Conservation (phyloP, 2,113 vertebrate genomes). For the Oryzias curvinotus region DNA sequence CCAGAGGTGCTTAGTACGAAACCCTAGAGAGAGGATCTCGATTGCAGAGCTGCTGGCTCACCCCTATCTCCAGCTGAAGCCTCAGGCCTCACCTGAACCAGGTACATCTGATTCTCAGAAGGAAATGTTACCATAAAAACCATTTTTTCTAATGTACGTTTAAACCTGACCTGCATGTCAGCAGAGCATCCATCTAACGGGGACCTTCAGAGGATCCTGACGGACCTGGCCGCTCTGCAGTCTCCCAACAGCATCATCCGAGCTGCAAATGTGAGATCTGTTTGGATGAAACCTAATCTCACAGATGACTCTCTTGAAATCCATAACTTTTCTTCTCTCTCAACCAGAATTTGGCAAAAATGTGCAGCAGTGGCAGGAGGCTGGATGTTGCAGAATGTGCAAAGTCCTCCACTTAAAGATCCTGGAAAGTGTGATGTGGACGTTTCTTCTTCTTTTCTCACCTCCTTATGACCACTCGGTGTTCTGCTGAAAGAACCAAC, state of each 20-base stretch:
- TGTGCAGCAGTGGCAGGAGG: conserved; percentile 76
- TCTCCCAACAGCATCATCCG: conserved; percentile 93
- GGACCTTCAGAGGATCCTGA: conserved; percentile 89
- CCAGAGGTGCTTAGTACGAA: conserved; percentile 88
- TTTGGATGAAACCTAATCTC: neutral
- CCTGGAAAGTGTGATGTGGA: conserved; percentile 33
- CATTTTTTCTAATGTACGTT: too few species aligned
- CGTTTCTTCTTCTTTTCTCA: neutral
- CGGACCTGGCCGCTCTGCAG: conserved; percentile 89
- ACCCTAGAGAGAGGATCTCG: conserved; percentile 90
- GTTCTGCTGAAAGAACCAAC: conserved; percentile 1
- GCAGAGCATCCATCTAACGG: conserved; percentile 62
- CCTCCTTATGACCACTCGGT: conserved; percentile 19
- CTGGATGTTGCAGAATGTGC: conserved; percentile 80
- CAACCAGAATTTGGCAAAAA: conserved; percentile 78
- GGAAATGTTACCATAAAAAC: neutral
- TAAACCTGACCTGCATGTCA: neutral
- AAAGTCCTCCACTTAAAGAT: conserved; percentile 59
- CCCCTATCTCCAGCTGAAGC: conserved; percentile 89
- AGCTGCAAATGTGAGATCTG: conserved; percentile 86
- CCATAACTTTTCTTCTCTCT: conserved; percentile 8
- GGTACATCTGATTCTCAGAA: conserved; percentile 70
- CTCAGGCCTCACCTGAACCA: conserved; percentile 73
- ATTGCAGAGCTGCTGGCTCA: conserved; percentile 87
- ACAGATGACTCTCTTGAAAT: neutral